These are phyloP conservation scores for Andinoacara biseriatus DNA, from an alignment of 2,113 vertebrate genomes.

Conservation along the genomic window DNA sequence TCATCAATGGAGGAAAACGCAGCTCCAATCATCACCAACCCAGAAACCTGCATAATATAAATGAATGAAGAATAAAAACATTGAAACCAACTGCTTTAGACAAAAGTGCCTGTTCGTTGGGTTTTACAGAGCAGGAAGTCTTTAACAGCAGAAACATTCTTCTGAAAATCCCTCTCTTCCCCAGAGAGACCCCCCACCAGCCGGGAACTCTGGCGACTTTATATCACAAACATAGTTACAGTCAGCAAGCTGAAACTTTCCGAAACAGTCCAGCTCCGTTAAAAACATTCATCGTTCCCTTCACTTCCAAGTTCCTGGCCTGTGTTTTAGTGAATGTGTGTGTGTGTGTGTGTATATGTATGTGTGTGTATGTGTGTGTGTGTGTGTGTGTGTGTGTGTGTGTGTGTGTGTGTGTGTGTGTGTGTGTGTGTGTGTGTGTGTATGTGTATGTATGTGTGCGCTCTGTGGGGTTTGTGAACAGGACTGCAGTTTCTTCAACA, in stretches of 20 bases:
- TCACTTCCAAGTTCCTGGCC: not conserved
- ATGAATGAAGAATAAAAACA: not conserved
- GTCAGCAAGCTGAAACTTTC: not conserved
- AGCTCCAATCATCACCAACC: slow-evolving; percentile 67
- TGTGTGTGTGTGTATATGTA: too few relatives aligned
- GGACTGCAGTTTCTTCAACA: too few relatives aligned
- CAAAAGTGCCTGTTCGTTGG: not conserved
- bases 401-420: too few relatives aligned
- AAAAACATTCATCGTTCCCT: not conserved
- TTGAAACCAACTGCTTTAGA: not conserved
- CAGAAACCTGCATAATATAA: slow-evolving; percentile 61
- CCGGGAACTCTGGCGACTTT: slow-evolving; percentile 1
- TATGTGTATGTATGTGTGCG: too few relatives aligned
- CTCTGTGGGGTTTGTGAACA: too few relatives aligned
- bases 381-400: too few relatives aligned
- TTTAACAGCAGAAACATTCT: slow-evolving; percentile 48
- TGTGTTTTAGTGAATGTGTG: not conserved
- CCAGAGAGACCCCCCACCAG: slow-evolving; percentile 37
- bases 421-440: too few relatives aligned
- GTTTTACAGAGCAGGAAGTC: not conserved
- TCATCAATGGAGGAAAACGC: slow-evolving; percentile 60
- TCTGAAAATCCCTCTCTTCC: slow-evolving; percentile 15
- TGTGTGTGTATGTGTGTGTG: too few relatives aligned
- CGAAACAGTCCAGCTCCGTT: not conserved
- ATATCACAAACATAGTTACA: not conserved